phyloP scores from a whole-genome alignment of 2,797 vertebrate genomes.

The Steatocranus sp. region DNA sequence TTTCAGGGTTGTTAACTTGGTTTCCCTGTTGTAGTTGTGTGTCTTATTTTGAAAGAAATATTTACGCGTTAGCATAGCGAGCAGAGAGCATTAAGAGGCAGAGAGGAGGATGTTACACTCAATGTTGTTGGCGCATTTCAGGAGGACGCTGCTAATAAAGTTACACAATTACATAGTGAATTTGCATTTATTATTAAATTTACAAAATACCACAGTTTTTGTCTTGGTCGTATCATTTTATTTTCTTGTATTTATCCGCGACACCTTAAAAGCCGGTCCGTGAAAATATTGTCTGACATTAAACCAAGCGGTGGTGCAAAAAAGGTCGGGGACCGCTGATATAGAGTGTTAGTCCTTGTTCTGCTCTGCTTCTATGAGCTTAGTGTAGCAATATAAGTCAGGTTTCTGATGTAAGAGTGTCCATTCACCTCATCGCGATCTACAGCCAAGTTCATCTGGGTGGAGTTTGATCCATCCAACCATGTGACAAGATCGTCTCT shows the following conservation, averaged over 20 bases:
- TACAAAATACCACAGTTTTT: background rate
- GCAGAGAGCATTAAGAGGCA: background rate
- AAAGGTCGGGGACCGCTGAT: rapidly evolving
- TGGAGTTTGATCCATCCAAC: background rate
- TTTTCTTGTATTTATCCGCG: background rate
- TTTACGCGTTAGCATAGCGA: background rate
- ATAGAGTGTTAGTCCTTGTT: background rate
- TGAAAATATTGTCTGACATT: background rate
- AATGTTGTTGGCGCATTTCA: background rate
- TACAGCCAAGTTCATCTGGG: background rate
- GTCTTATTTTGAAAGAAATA: background rate
- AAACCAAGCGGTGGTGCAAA: background rate
- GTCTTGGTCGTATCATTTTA: rapidly evolving
- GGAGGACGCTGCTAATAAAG: background rate
- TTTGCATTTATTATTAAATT: rapidly evolving
- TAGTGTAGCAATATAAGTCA: background rate
- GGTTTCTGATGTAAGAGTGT: background rate
- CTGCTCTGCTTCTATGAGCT: background rate
- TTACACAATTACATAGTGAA: background rate
- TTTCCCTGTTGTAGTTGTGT: background rate
- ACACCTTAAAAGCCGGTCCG: rapidly evolving
- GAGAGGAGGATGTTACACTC: background rate
- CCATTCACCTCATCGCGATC: background rate
- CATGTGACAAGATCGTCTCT: background rate
- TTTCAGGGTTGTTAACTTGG: background rate